Evolutionary conservation across 2,888 invertebrate species (phyloP).

Genomic region (Busseola fusca): DNA sequence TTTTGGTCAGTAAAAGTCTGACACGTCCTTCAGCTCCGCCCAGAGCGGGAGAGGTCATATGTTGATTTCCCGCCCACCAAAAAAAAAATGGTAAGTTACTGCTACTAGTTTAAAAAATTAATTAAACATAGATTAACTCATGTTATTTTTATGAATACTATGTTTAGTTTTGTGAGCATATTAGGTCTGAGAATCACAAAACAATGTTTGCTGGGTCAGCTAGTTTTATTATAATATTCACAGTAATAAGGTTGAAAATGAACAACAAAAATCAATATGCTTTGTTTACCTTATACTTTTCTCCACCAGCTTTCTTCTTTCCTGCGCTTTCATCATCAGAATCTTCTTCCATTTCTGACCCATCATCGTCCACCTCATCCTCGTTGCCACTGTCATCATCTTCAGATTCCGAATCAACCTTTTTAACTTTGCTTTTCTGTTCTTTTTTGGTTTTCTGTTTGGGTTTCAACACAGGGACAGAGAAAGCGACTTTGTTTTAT

Average conservation of each 20-base stretch:
- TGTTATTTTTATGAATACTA: too few species aligned
- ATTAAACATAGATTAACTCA: too few species aligned
- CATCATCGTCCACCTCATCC: slow-evolving; percentile 70
- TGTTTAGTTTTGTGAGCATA: too few species aligned
- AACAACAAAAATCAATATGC: not conserved
- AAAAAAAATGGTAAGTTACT: too few species aligned
- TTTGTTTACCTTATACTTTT: slow-evolving; percentile 80
- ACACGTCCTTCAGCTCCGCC: too few species aligned
- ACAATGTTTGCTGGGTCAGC: too few species aligned
- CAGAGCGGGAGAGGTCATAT: too few species aligned
- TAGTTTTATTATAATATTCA: not conserved
- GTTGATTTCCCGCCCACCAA: too few species aligned
- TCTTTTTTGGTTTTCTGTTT: slow-evolving; percentile 84
- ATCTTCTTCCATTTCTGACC: slow-evolving; percentile 70
- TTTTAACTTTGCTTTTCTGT: slow-evolving; percentile 56
- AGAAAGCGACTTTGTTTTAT: too few species aligned
- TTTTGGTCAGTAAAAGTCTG: too few species aligned
- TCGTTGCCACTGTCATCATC: slow-evolving; percentile 69
- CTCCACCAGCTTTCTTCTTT: slow-evolving; percentile 70
- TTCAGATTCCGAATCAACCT: slow-evolving; percentile 64
- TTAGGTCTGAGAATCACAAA: too few species aligned
- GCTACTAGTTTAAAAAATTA: too few species aligned
- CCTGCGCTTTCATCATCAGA: slow-evolving; percentile 65
- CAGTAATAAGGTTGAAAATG: not conserved
- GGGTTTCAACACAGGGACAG: slow-evolving; percentile 92